These are phyloP conservation scores for Dicerorhinus sumatrensis DNA, from an alignment of 2,113 vertebrate genomes.

Conservation along the genomic window DNA sequence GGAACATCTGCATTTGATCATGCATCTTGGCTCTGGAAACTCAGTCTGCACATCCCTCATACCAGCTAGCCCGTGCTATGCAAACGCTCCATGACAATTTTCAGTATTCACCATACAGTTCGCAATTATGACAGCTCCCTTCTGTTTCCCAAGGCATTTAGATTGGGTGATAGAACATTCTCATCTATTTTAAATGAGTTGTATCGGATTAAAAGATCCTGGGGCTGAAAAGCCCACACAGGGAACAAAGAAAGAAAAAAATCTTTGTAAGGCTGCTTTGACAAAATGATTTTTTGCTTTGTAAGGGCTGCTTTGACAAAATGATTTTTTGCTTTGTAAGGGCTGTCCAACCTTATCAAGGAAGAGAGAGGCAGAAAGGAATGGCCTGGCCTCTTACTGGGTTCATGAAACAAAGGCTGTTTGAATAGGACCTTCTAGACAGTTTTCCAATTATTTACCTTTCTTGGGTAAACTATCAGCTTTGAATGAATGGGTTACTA, in stretches of 20 bases:
- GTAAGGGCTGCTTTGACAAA: slow-evolving; percentile 3
- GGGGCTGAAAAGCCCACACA: slow-evolving; percentile 59
- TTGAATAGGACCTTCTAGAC: not conserved
- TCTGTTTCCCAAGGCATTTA: slow-evolving; percentile 63
- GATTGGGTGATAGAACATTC: slow-evolving; percentile 66
- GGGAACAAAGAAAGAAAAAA: slow-evolving; percentile 11
- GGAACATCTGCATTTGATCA: not conserved
- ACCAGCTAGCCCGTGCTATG: too few species aligned
- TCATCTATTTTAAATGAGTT: slow-evolving; percentile 77
- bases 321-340: slow-evolving; percentile 23
- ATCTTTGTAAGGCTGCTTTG: slow-evolving; percentile 34
- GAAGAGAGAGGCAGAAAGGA: not conserved
- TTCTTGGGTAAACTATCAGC: not conserved
- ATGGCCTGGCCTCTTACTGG: not conserved
- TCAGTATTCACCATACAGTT: not conserved
- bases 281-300: slow-evolving; percentile 11
- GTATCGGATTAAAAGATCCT: slow-evolving; percentile 66
- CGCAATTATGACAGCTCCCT: slow-evolving; percentile 51
- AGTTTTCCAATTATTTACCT: not conserved
- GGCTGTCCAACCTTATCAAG: not conserved
- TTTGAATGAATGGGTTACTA: slow-evolving; percentile 36
- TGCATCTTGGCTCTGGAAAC: not conserved
- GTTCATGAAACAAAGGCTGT: not conserved
- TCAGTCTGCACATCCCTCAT: not conserved
- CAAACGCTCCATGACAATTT: not conserved